Percentiles rank a stretch among this genome's conserved stretches.
phyloP scores from a whole-genome alignment of 2,888 invertebrate species.

The Protophormia terraenovae region DNA sequence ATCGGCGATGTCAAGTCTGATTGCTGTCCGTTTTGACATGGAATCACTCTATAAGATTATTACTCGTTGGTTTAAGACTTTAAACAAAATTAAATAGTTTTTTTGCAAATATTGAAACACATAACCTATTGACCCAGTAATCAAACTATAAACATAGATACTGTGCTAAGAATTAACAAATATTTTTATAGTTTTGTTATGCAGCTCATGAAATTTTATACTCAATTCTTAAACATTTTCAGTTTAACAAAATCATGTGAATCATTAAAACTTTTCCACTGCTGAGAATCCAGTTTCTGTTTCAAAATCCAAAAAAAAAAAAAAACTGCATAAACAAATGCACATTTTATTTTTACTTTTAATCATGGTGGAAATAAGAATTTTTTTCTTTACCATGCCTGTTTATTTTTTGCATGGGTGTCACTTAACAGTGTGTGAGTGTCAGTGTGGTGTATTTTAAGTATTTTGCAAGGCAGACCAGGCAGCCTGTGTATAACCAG shows the following conservation, averaged over 20 bases:
- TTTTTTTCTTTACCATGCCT: neutral
- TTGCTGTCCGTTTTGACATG: too few relatives aligned
- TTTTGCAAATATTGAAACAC: too few relatives aligned
- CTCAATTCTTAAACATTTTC: neutral
- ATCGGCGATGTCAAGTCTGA: too few relatives aligned
- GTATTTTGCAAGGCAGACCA: neutral
- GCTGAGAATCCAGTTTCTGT: neutral
- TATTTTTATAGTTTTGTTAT: too few relatives aligned
- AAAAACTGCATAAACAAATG: neutral
- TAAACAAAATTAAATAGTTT: too few relatives aligned
- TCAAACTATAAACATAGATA: too few relatives aligned
- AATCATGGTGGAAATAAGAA: neutral
- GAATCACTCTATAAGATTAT: too few relatives aligned
- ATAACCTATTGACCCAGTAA: too few relatives aligned
- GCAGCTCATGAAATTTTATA: neutral
- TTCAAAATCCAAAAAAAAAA: neutral
- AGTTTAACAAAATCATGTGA: neutral
- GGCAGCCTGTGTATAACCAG: neutral
- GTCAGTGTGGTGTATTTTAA: neutral
- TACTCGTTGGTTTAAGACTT: too few relatives aligned
- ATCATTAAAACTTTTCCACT: neutral
- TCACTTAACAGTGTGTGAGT: neutral
- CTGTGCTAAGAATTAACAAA: too few relatives aligned
- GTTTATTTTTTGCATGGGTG: neutral
- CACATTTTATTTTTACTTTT: neutral